Evolutionary conservation across 2,888 invertebrate genomes (phyloP), one percentile per base, ranked within the genome.

Genomic region (Ophraella communa): DNA sequence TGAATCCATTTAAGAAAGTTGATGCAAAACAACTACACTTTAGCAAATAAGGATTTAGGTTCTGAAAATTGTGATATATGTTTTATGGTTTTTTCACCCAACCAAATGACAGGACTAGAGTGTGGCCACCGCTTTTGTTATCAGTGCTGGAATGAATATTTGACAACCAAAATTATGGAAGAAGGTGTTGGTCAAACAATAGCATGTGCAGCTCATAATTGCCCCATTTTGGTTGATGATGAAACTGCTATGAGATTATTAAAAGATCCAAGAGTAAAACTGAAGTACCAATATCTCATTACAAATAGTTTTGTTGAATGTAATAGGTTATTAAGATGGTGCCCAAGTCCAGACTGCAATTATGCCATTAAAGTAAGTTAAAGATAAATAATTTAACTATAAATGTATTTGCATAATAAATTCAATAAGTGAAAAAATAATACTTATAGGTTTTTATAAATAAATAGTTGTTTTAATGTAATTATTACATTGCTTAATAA

Each of bases 231-330:
- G 76, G 96, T 98, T 59, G 98, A 98, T 84, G 98, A 98, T 86
- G 94, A 94, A 74, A 95, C 95, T 54, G 98, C 97, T 58, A 96
- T 97, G 93, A 90, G 91, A 75, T 87, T 96, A 75, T 88, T 96
- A 69, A 90, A 90, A 77, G 95, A 96, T 82, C 87, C 91, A 55
- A 90, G 91, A 81, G 95, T 96, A 72, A 92, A 92, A 83, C 87
- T 93, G 76, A 95, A 96, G 84, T 99, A 98, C 84, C 98, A 98
- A 83, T 96, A 97, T 84, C 88, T 98, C 76, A 97, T 98, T 78
- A 97, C 97, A 64, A 98, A 98, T 84, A 98, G 97, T 86, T 98
- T 98, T 85, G 97, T 98, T 67, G 96, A 97, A 92, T 98, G 98
- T 84, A 98, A 98, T 84, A 89, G 96, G 74, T 85, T 98, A 77